These are phyloP conservation scores for Andrena cerasifolii DNA, from an alignment of 1,140 invertebrate species.

Conservation along the genomic window DNA sequence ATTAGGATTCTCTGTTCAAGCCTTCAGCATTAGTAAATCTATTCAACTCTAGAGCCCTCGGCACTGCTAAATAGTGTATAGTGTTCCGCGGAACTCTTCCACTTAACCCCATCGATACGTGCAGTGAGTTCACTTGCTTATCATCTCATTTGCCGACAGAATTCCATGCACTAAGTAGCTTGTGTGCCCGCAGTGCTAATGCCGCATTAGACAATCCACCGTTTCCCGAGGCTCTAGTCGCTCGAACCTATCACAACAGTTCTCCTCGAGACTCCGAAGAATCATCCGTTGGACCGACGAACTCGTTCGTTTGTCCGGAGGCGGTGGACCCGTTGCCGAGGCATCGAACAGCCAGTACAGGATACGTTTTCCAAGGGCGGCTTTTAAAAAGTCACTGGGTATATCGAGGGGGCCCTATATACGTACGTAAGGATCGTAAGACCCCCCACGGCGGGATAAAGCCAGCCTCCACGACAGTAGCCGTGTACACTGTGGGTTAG, in stretches of 20 bases:
- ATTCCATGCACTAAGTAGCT: too few species aligned
- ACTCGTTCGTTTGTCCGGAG: not conserved
- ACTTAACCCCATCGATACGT: too few species aligned
- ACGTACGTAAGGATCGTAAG: slow-evolving; percentile 66
- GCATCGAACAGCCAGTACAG: not conserved
- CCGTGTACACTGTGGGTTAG: slow-evolving; percentile 79
- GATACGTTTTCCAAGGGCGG: slow-evolving; percentile 36
- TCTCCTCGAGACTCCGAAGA: not conserved
- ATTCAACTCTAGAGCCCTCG: too few species aligned
- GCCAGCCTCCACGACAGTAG: slow-evolving; percentile 79
- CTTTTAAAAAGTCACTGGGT: slow-evolving; percentile 73
- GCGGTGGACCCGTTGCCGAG: not conserved
- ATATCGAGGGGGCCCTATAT: slow-evolving; percentile 68
- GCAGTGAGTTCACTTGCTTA: too few species aligned
- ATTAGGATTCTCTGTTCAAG: too few species aligned
- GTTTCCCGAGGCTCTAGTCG: too few species aligned
- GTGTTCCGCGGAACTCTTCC: too few species aligned
- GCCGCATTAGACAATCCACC: too few species aligned
- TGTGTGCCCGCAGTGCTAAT: too few species aligned
- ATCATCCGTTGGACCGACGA: not conserved
- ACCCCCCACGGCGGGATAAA: slow-evolving; percentile 79
- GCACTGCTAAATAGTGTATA: too few species aligned
- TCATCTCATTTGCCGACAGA: too few species aligned
- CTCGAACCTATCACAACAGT: not conserved
- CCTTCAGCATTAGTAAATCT: too few species aligned